Conservation (phyloP, 2,797 vertebrate genomes). For the Linurgus olivaceus region DNA sequence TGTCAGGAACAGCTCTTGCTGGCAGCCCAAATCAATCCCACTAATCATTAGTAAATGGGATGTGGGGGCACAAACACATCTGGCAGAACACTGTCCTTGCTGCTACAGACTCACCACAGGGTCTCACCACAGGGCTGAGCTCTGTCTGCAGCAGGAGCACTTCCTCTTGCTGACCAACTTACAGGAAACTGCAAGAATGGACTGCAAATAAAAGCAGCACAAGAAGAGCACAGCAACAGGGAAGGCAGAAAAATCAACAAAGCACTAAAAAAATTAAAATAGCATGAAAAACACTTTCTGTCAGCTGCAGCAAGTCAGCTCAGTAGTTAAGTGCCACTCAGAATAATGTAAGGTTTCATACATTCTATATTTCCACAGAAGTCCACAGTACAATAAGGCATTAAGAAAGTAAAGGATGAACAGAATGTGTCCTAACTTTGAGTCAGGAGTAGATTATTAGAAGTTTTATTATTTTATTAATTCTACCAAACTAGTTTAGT, state of each 20-base stretch:
- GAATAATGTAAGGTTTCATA: not conserved
- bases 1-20: not conserved
- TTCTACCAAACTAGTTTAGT: not conserved
- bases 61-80: not conserved
- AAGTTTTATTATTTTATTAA: not conserved
- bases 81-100: not conserved
- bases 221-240: not conserved
- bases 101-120: not conserved
- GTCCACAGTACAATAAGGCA: not conserved
- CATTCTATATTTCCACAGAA: not conserved
- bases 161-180: slow-evolving; percentile 43
- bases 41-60: not conserved
- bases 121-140: not conserved
- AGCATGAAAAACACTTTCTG: not conserved
- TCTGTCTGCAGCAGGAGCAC: not conserved
- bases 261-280: not conserved
- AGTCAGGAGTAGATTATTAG: not conserved
- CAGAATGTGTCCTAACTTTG: fast-evolving
- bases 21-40: not conserved
- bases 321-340: not conserved
- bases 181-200: slow-evolving; percentile 51
- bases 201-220: not conserved
- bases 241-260: not conserved
- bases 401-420: not conserved
- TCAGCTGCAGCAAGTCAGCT: not conserved